Conservation (phyloP, 2,113 vertebrate genomes). For the Ia io region DNA sequence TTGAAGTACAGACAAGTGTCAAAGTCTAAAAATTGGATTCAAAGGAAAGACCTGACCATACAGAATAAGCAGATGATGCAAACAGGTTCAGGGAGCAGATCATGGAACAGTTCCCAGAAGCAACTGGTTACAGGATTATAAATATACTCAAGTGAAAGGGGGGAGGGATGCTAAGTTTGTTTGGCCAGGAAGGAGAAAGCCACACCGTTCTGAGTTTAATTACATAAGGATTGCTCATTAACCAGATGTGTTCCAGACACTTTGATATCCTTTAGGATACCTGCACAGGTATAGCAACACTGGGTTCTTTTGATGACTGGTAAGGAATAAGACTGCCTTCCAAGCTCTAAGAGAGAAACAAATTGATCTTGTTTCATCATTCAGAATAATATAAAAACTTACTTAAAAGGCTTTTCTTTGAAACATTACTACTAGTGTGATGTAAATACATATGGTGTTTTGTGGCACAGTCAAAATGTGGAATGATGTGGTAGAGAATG, state of each 20-base stretch:
- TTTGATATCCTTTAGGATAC: background rate
- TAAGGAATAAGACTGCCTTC: background rate
- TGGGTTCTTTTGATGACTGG: background rate
- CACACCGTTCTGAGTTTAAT: background rate
- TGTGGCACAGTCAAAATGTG: conserved; percentile 9
- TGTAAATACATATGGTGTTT: conserved; percentile 71
- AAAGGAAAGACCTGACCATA: background rate
- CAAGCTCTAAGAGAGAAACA: conserved; percentile 2
- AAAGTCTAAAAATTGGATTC: background rate
- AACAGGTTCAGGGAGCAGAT: background rate
- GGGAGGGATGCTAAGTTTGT: background rate
- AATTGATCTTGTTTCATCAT: conserved; percentile 51
- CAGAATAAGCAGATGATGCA: background rate
- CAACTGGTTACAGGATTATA: background rate
- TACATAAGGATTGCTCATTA: background rate
- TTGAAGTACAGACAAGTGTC: background rate
- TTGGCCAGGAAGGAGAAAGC: background rate
- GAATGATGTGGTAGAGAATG: background rate
- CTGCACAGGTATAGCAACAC: background rate
- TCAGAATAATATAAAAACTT: conserved; percentile 64
- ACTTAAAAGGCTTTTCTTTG: conserved; percentile 57
- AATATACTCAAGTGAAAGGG: background rate
- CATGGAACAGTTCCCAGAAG: background rate
- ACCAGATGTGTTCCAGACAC: background rate
- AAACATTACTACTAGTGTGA: conserved; percentile 55